Base-by-base conservation (phyloP, 2,888 invertebrate species). In the Entomobrya multifasciata region DNA sequence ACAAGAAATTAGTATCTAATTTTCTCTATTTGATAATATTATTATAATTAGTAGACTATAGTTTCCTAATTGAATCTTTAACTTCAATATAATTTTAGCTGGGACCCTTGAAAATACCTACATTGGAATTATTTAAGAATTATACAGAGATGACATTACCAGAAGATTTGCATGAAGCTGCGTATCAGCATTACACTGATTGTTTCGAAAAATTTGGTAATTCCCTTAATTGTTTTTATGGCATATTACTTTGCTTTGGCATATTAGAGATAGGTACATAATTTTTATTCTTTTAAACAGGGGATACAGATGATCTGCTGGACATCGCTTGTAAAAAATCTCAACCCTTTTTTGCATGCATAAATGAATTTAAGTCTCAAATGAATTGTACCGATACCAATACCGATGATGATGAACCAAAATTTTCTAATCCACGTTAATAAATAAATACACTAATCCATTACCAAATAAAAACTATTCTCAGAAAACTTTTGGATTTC, bases 181-280 rank as follows among this genome's bases (percentile, higher is more conserved):
- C 41, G 1, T n/a, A 20, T 20, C 6, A n/a, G 4, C 52, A 70
- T 67, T 52, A 55, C 17, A n/a, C 15, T 11, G n/a, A 67, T 20
- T 80, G 80, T 22, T 80, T 80, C 55, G 80, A 52, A 30, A 70
- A 17, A 22, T 80, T 41, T 41, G 80, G 80, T 80, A 17, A 30
- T 65, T 8, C 36, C 8, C 8, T 36, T 8, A 36, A 36, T 36
- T 36, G 8, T 6, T 6, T 6, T 36, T 36, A 36, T 36, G 36
- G n/a, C n/a, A n/a, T n/a, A n/a, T n/a, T n/a, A n/a, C n/a, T n/a
- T n/a, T n/a, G n/a, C n/a, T n/a, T n/a, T n/a, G n/a, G n/a, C n/a
- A n/a, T n/a, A n/a, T n/a, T n/a, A n/a, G n/a, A n/a, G n/a, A n/a
- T n/a, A n/a, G n/a, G n/a, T n/a, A 13, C 20, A 0, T 13, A 25